Evolutionary conservation across 2,113 vertebrate species (phyloP).

Genomic region (Semnornis frantzii): DNA sequence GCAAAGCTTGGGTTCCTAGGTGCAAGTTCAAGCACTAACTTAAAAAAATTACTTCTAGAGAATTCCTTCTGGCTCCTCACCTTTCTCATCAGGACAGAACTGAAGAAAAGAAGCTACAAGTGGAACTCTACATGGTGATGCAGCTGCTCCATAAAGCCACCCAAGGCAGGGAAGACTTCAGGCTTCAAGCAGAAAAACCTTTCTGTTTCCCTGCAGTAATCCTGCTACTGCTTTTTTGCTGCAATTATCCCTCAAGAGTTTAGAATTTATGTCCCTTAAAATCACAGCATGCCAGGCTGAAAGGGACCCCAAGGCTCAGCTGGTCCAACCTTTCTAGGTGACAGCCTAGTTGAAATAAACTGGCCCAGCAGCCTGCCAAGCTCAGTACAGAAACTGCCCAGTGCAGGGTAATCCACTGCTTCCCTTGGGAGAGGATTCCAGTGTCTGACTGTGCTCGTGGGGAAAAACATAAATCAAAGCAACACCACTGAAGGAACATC

Average conservation of each 20-base stretch:
- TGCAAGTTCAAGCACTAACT: fast-evolving
- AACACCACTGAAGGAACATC: background rate
- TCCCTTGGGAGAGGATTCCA: no score
- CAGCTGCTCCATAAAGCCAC: background rate
- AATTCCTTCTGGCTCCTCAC: background rate
- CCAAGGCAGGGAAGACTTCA: background rate
- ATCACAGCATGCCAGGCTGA: no score
- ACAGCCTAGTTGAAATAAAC: no score
- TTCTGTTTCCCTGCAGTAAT: background rate
- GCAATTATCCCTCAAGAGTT: background rate
- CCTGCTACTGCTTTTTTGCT: background rate
- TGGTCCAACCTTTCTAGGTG: no score
- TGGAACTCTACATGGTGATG: background rate
- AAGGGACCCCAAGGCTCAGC: no score
- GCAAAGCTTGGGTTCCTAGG: background rate
- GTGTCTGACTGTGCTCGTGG: no score
- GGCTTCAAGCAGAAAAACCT: background rate
- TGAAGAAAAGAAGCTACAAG: background rate
- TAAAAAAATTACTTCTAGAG: background rate
- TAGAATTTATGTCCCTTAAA: background rate
- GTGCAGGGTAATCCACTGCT: no score
- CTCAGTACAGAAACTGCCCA: no score
- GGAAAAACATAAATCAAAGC: background rate
- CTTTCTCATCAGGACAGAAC: background rate
- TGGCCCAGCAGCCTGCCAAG: no score